phyloP scores from a whole-genome alignment of 2,113 vertebrate species.

The Cavia aperea region DNA sequence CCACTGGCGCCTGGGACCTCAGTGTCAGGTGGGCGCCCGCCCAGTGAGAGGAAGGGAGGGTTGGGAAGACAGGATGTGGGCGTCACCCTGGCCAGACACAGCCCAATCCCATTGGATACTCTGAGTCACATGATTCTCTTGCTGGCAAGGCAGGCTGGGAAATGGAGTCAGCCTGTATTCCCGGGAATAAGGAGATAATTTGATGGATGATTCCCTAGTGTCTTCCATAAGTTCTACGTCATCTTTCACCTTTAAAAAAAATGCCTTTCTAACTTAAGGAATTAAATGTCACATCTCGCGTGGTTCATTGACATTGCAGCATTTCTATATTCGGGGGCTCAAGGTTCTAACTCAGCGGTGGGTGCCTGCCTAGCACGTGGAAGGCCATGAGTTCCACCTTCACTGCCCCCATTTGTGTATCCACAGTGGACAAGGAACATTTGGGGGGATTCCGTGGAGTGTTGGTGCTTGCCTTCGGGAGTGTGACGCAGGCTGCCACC shows the following conservation, averaged over 20 bases:
- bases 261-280: background rate
- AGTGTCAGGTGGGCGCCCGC: background rate
- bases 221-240: background rate
- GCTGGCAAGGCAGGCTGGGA: background rate
- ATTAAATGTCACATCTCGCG: background rate
- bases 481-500: background rate
- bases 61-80: background rate
- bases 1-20: background rate
- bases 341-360: background rate
- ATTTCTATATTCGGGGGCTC: background rate
- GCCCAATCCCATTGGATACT: fast-evolving
- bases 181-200: background rate
- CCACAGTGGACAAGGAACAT: background rate
- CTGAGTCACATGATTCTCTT: background rate
- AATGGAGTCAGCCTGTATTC: background rate
- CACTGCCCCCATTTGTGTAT: background rate
- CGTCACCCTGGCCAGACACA: background rate
- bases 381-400: background rate
- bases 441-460: background rate
- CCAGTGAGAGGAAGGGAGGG: background rate
- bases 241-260: background rate
- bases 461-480: background rate
- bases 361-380: background rate
- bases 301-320: background rate
- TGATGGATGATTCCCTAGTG: fast-evolving